Base-by-base conservation (phyloP, 2,113 vertebrate species). In the Rhagologus leucostigma region DNA sequence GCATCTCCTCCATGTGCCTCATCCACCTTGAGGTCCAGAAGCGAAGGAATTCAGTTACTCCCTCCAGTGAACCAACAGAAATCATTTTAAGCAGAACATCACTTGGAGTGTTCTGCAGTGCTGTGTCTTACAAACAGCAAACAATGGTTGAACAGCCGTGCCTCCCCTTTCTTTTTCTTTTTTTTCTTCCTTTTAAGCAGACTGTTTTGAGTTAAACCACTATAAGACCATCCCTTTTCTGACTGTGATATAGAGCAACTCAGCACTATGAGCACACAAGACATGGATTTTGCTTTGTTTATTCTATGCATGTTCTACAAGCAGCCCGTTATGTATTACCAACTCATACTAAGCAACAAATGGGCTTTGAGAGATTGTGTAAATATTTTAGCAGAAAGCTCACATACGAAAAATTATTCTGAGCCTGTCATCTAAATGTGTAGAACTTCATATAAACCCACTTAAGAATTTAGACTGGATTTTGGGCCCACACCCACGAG, bases 311-410 rank as follows among this genome's bases (percentile, higher is more conserved):
- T 18, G 7, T 44, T 85, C 55, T 53, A 35, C 41, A 82, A 68
- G 60, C 64, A 71, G 37, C 37, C 14, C 6, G 3, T 59, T 60
- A 50, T 26, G 26, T 24, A 55, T 84, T 73, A 79, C 49, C 32
- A 37, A 17, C 35, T 41, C 75, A 59, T 50, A 21, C 8, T 30
- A 5, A 10, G 29, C 8, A 74, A 87, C 64, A 89, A 91, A 59
- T 47, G 42, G 55, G 32, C 42, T 87, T 90, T 73, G 39, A 90
- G 62, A 47, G 49, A 41, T 27, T 29, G 62, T 82, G 62, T 93
- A 93, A 96, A 87, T 83, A 85, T 87, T 93, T 87, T 62, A 84
- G 27, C 70, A 85, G 82, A 91, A 90, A 80, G 53, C 53, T 95
- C 16, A 65, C 22, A 63, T 22, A 14, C 80, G 46, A 91, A 87